These are phyloP conservation scores for Miniopterus natalensis DNA, from an alignment of 2,113 vertebrate genomes.

Conservation along the genomic window DNA sequence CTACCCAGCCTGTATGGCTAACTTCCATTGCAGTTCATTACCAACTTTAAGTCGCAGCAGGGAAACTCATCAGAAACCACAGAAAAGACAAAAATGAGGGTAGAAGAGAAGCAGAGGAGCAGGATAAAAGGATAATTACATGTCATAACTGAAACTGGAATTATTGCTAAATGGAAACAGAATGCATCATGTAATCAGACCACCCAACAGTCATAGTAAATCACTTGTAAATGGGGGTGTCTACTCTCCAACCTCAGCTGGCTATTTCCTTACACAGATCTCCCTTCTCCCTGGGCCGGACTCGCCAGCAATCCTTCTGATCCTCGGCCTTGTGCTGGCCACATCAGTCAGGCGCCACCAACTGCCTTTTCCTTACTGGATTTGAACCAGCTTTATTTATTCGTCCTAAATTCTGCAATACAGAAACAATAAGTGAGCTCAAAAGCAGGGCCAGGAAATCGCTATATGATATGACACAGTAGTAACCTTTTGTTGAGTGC, in stretches of 20 bases:
- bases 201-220: not conserved
- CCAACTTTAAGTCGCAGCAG: not conserved
- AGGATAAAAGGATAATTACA: slow-evolving; percentile 49
- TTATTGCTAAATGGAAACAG: slow-evolving; percentile 62
- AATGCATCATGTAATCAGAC: not conserved
- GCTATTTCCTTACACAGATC: not conserved
- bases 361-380: not conserved
- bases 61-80: not conserved
- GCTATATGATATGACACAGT: not conserved
- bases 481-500: not conserved
- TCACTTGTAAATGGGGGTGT: not conserved
- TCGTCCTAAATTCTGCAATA: not conserved
- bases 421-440: not conserved
- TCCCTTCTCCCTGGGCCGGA: not conserved
- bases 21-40: slow-evolving; percentile 7
- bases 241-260: not conserved
- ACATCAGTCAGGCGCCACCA: not conserved
- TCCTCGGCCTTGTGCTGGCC: not conserved
- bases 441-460: not conserved
- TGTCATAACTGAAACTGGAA: slow-evolving; percentile 7
- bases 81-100: slow-evolving; percentile 40
- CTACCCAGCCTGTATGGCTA: not conserved
- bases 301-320: not conserved
- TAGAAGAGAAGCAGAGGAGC: slow-evolving; percentile 2
- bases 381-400: slow-evolving; percentile 2